A percentile compares a stretch with the other conserved stretches of the same genome.
These are phyloP conservation scores for Mythimna ferrago DNA, from an alignment of 2,888 invertebrate species.

Conservation along the genomic window DNA sequence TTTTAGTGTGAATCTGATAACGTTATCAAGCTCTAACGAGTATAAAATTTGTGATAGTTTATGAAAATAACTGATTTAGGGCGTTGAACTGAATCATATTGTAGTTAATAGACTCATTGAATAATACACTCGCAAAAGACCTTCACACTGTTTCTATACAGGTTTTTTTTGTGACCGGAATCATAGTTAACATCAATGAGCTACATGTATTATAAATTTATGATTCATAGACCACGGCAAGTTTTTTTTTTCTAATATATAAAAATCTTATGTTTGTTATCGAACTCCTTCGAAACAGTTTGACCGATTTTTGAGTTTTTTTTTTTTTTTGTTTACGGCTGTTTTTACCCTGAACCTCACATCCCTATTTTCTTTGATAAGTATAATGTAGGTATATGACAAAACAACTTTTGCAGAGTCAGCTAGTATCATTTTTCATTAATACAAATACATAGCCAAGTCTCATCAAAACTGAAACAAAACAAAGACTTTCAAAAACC, in stretches of 20 bases:
- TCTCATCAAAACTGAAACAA: background rate
- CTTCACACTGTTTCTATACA: constrained; percentile 28
- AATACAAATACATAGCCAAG: too few species aligned
- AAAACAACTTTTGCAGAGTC: too few species aligned
- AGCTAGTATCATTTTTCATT: too few species aligned
- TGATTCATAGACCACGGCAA: constrained; percentile 29
- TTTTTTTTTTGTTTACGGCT: too few species aligned
- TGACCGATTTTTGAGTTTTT: too few species aligned
- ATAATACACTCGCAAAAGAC: constrained; percentile 10
- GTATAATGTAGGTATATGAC: too few species aligned
- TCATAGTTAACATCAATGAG: constrained; percentile 16
- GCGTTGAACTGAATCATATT: constrained; percentile 6
- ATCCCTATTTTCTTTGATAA: too few species aligned
- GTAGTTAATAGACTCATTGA: constrained; percentile 14
- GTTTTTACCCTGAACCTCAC: too few species aligned
- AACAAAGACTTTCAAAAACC: constrained; percentile 39
- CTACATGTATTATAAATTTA: background rate
- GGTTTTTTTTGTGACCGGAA: constrained; percentile 6
- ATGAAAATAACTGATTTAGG: constrained; percentile 25
- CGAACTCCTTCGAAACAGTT: too few species aligned
- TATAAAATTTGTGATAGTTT: background rate
- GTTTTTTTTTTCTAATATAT: background rate
- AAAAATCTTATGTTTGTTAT: too few species aligned
- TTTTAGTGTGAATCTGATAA: too few species aligned
- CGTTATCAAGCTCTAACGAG: too few species aligned